A percentile compares a stretch with the other conserved stretches of the same genome.
phyloP scores from a whole-genome alignment of 92 coral and sea anemone species.

The Siderastrea radians region DNA sequence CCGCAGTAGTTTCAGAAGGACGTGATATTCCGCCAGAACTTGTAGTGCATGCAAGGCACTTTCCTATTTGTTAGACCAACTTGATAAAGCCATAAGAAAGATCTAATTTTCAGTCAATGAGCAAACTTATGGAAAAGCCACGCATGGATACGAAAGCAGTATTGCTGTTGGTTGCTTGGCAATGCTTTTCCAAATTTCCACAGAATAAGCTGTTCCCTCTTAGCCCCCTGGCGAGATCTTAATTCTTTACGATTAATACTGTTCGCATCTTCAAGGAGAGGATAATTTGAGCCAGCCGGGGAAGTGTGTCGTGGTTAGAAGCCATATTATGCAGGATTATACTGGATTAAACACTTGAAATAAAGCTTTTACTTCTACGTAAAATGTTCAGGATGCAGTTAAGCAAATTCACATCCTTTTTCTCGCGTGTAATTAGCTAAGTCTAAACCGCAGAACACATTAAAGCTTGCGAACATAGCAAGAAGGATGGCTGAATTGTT shows the following conservation, averaged over 20 bases:
- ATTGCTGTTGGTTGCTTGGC: neutral
- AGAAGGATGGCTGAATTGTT: neutral
- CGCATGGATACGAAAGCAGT: neutral
- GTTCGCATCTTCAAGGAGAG: neutral
- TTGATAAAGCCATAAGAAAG: no score
- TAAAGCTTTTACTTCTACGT: neutral
- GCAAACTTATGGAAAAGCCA: neutral
- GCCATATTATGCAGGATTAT: neutral
- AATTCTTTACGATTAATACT: constrained; percentile 10
- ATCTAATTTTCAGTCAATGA: neutral
- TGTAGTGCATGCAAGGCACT: neutral
- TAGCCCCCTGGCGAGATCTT: constrained; percentile 33
- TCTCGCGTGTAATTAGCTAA: neutral
- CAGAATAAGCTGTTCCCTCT: constrained; percentile 3
- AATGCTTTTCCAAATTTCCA: neutral
- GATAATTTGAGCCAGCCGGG: neutral
- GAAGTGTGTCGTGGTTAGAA: neutral
- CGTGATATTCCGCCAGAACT: neutral
- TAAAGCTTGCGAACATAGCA: constrained; percentile 10
- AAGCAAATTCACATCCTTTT: neutral
- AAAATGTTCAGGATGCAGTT: neutral
- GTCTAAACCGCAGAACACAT: constrained; percentile 13
- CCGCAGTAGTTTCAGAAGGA: no score
- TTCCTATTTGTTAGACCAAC: neutral
- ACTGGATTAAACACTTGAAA: constrained; percentile 26